These are phyloP conservation scores for Indri indri DNA, from an alignment of 2,113 vertebrate genomes.

Conservation along the genomic window DNA sequence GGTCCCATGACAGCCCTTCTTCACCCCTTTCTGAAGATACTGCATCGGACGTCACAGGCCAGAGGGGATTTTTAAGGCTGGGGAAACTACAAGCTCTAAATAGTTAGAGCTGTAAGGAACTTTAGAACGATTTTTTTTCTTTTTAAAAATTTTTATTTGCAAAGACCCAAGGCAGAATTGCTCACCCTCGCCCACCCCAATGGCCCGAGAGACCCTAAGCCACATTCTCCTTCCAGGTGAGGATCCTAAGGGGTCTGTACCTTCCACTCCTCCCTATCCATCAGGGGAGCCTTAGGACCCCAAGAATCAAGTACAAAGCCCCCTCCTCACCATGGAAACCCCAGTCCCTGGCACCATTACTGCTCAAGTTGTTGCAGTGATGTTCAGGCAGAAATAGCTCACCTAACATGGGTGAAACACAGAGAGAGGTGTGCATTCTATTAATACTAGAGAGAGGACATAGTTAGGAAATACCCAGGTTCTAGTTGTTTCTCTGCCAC, in stretches of 20 bases:
- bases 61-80: background rate
- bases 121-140: background rate
- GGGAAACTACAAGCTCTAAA: background rate
- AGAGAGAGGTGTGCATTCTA: background rate
- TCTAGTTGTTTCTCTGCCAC: background rate
- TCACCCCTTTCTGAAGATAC: background rate
- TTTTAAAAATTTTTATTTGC: background rate
- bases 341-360: rapidly evolving
- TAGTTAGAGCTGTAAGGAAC: background rate
- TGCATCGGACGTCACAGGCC: background rate
- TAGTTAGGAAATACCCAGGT: background rate
- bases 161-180: background rate
- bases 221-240: background rate
- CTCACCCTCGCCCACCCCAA: background rate
- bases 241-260: background rate
- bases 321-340: background rate
- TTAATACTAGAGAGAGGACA: background rate
- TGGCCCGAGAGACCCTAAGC: background rate
- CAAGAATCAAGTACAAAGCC: background rate
- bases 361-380: background rate
- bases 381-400: background rate
- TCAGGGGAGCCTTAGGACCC: background rate
- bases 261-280: background rate
- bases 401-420: background rate
- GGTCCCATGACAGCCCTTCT: background rate